phyloP scores from a whole-genome alignment of 1,140 invertebrate species.

The Whitmania pigra region DNA sequence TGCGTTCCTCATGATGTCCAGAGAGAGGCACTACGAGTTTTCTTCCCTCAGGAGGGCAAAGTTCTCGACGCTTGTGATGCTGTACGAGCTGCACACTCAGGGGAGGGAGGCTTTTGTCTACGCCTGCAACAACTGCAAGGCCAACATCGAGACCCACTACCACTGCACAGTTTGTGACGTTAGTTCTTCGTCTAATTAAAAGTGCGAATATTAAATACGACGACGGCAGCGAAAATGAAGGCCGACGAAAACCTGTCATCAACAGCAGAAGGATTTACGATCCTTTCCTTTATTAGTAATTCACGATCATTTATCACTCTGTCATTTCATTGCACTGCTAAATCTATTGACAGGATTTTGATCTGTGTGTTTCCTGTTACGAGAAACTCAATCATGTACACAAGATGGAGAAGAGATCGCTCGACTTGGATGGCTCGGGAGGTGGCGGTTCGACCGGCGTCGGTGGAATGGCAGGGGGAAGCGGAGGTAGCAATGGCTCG shows the following conservation, averaged over 20 bases:
- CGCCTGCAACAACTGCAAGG: constrained; percentile 94
- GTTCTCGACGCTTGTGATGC: constrained; percentile 89
- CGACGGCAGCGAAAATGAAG: background rate
- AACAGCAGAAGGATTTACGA: background rate
- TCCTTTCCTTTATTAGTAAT: background rate
- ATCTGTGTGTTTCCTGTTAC: constrained; percentile 11
- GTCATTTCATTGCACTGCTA: too few relatives aligned
- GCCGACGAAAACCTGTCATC: background rate
- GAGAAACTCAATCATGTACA: constrained; percentile 59
- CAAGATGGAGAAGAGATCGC: constrained; percentile 70
- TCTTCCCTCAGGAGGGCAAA: constrained; percentile 86
- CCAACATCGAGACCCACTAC: constrained; percentile 84
- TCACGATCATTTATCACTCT: background rate
- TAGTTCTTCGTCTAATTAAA: constrained; percentile 9
- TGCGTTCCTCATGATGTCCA: constrained; percentile 92
- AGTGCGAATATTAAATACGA: background rate
- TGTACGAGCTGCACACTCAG: constrained; percentile 96
- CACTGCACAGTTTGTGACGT: constrained; percentile 89
- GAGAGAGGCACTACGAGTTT: constrained; percentile 98
- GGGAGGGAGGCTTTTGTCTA: constrained; percentile 59
- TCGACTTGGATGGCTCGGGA: constrained; percentile 54
- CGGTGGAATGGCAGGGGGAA: background rate
- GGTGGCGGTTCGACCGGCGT: constrained; percentile 41
- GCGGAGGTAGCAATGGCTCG: constrained; percentile 37
- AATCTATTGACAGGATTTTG: constrained; percentile 46